Evolutionary conservation across 2,888 invertebrate species (phyloP), one percentile per base, ranked within the genome.

Genomic region (Ochropacha duplaris): DNA sequence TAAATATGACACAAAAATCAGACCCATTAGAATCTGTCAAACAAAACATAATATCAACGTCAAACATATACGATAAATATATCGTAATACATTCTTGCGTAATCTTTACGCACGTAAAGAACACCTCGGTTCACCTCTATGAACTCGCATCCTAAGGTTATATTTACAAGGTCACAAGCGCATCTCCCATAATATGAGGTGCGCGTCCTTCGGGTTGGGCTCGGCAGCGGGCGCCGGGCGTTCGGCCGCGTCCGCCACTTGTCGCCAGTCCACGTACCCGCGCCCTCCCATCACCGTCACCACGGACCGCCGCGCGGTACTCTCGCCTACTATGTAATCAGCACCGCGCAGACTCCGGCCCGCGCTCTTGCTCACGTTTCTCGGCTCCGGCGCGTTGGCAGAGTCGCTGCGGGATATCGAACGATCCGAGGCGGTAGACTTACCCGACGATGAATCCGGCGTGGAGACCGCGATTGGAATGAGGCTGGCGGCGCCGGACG

Each of bases 141-240:
- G n/a, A n/a, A 39, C 16, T 54, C 39, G 16, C 39, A 19, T 44
- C 16, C 19, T 1, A 19, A 19, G 39, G 39, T 44, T 44, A 44
- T 19, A 44, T 44, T 54, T 54, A 19, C 49, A 59, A 62, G 75
- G 84, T 90, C 88, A 92, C 87, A 90, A 83, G 54, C 92, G 84
- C 90, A 88, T 92, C 72, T 98, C 98, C 98, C 98, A 98, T 54
- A 98, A 94, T 64, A 98, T 96, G 76, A 98, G 95, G 88, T 98
- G 97, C 16, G 98, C 97, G 93, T 97, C 97, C 77, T 95, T 96
- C 63, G 96, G 96, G 84, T 97, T 97, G 52, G 96, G 95, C 62
- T 96, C 96, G 54, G 94, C 94, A 49, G 94, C 91, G 50, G 91
- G 87, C 56, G 88, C 86, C 8, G 93, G 90, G 31, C 94, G 90